Conservation (phyloP, 2,888 invertebrate species). For the Ctenicera cuprea region DNA sequence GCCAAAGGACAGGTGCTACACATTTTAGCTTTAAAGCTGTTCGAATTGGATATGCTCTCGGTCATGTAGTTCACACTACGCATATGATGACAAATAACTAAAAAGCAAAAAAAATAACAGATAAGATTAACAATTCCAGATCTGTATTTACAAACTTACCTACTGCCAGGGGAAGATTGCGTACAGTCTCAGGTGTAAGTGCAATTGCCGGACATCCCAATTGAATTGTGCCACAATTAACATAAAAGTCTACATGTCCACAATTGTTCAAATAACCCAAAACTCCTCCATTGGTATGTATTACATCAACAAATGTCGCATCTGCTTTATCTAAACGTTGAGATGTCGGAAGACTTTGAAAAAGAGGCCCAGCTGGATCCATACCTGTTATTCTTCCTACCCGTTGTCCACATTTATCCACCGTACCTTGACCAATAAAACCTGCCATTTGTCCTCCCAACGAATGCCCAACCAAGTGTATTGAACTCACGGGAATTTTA, state of each 20-base stretch:
- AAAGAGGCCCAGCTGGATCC: slow-evolving; percentile 23
- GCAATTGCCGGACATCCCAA: not conserved
- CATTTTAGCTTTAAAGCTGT: too few species aligned
- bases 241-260: slow-evolving; percentile 22
- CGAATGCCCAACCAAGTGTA: slow-evolving; percentile 28
- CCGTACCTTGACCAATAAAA: slow-evolving; percentile 1
- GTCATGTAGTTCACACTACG: too few species aligned
- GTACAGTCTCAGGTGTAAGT: not conserved
- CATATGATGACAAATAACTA: too few species aligned
- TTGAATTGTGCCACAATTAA: slow-evolving; percentile 16
- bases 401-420: not conserved
- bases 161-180: not conserved
- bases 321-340: slow-evolving; percentile 15
- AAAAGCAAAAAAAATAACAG: too few species aligned
- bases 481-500: not conserved
- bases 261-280: slow-evolving; percentile 7
- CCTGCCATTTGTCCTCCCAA: slow-evolving; percentile 36
- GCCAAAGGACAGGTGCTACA: too few species aligned
- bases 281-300: slow-evolving; percentile 23
- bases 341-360: not conserved
- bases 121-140: too few species aligned
- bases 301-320: slow-evolving; percentile 25
- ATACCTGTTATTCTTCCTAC: slow-evolving; percentile 26
- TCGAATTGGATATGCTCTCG: too few species aligned
- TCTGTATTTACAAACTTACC: slow-evolving; percentile 1